Evolutionary conservation across 2,797 vertebrate genomes (phyloP), one percentile per base, ranked within the genome.

Genomic region (Catharus ustulatus): DNA sequence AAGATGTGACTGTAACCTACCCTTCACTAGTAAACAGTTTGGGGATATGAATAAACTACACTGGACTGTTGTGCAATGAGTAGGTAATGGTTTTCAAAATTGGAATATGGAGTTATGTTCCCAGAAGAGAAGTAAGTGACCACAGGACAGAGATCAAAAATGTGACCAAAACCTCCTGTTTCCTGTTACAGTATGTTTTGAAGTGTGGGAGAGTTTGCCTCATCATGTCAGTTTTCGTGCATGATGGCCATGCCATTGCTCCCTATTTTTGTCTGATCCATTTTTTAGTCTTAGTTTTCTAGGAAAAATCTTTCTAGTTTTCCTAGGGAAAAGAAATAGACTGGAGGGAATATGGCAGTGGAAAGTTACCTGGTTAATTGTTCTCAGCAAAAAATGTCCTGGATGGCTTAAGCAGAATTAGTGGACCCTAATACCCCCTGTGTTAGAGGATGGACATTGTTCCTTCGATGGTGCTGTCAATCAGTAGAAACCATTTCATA

Each of bases 351-450:
- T 43, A 40, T 8, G 42, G 42, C 17, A 46, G 6, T 40, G 30
- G 54, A 89, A 83, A 54, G 4, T 27, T 77, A n/a, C 27, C 12
- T 74, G 14, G 7, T 32, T 83, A 49, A 49, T 40, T 2, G 1
- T 29, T 67, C 42, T 52, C 27, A 69, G 3, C 1, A 73, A 55
- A 77, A 54, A 17, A 32, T 16, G 19, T 62, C 54, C 8, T 77
- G 11, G 6, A 52, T 49, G 12, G 29, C 10, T 58, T 48, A 72
- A 54, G 24, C 4, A 77, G 54, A 74, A 61, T 51, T 73, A 82
- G 52, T 4, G 6, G 34, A 78, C 3, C 29, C 8, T 17, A 75
- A 8, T 5, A 55, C 3, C 2, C 3, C 9, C 2, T 26, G 29
- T 6, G 4, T 54, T 62, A 87, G 32, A 67, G 9, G 4, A 71